phyloP scores from a whole-genome alignment of 2,888 invertebrate species.

The Lasius platythorax region DNA sequence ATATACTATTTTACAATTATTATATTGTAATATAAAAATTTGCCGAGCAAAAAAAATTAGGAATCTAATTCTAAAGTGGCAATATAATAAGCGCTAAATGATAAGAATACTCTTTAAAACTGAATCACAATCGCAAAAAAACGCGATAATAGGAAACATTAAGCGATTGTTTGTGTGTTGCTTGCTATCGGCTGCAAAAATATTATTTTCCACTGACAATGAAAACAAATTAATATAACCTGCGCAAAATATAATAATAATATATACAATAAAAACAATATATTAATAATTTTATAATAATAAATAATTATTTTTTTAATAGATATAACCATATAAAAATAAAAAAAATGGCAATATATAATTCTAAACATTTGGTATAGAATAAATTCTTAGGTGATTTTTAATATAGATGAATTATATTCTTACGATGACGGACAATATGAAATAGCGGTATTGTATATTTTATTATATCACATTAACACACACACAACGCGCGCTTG shows the following conservation, averaged over 20 bases:
- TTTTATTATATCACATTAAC: neutral
- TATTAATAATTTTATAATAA: conserved; percentile 1
- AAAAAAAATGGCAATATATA: neutral
- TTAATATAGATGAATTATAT: neutral
- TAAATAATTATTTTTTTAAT: neutral
- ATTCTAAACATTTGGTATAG: neutral
- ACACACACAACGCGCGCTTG: neutral
- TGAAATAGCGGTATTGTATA: neutral
- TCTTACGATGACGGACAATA: neutral
- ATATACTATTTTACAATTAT: neutral
- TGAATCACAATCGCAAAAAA: neutral
- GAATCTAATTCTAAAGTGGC: neutral
- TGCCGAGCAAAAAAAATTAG: neutral
- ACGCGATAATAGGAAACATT: neutral
- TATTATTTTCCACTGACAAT: neutral
- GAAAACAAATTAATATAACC: neutral
- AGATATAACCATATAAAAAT: neutral
- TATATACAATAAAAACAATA: neutral
- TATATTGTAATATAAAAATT: neutral
- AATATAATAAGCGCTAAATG: neutral
- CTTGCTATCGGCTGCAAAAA: neutral
- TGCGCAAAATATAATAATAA: neutral
- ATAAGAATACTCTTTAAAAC: neutral
- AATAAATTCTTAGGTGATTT: neutral
- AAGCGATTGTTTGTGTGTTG: neutral